Conservation (phyloP, 2,113 vertebrate species). For the Passer montanus region DNA sequence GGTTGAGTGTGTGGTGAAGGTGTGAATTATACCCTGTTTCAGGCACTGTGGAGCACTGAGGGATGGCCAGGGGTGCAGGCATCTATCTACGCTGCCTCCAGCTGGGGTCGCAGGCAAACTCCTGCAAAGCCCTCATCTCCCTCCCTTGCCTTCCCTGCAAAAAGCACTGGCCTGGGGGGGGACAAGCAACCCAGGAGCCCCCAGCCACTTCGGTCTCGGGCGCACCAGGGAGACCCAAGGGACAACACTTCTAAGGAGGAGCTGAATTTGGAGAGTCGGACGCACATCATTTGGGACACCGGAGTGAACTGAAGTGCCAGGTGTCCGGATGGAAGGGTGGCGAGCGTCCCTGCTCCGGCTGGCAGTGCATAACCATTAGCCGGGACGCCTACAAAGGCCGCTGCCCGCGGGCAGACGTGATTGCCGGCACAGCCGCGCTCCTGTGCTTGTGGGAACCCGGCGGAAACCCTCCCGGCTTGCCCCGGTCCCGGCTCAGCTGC, state of each 20-base stretch:
- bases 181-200: not conserved
- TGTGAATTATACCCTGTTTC: not conserved
- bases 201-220: accelerated
- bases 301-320: not conserved
- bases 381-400: not conserved
- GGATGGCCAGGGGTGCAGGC: not conserved
- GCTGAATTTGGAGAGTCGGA: not conserved
- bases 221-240: not conserved
- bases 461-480: not conserved
- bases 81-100: not conserved
- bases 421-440: constrained; percentile 53
- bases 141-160: not conserved
- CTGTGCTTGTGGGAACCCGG: constrained; percentile 19
- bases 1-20: not conserved
- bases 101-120: not conserved
- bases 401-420: constrained; percentile 57
- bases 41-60: not conserved
- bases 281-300: not conserved
- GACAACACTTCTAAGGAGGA: not conserved
- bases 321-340: constrained; percentile 11
- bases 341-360: not conserved
- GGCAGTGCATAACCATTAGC: constrained; percentile 15
- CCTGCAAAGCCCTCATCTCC: not conserved
- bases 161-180: not conserved
- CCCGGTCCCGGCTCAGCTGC: constrained; percentile 15